Evolutionary conservation across 2,888 invertebrate species (phyloP).

Genomic region (Euplagia quadripunctaria): DNA sequence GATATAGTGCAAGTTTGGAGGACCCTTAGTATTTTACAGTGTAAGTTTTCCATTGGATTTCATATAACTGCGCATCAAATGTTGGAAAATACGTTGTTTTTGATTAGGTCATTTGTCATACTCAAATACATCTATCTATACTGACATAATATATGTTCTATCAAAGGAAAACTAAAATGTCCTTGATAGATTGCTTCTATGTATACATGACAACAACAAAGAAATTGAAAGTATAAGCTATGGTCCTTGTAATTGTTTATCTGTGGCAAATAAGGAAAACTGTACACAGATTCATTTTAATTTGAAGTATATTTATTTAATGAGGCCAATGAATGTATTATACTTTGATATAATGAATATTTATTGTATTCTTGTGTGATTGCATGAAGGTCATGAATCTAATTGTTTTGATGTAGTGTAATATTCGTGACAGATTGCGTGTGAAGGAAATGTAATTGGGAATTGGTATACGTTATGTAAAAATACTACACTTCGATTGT

Average conservation of each 20-base stretch:
- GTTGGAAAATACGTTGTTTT: slow-evolving; percentile 8
- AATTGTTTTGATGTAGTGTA: background rate
- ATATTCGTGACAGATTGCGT: background rate
- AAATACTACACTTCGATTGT: background rate
- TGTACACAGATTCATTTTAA: slow-evolving; percentile 35
- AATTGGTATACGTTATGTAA: background rate
- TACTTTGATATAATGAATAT: background rate
- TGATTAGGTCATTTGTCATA: slow-evolving; percentile 3
- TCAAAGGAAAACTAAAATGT: background rate
- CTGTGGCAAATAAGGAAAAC: slow-evolving; percentile 35
- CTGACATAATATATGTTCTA: background rate
- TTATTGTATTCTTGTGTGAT: background rate
- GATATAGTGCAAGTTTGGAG: slow-evolving; percentile 51
- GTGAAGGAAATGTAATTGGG: background rate
- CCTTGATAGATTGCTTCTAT: background rate
- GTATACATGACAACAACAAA: slow-evolving; percentile 22
- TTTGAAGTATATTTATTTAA: slow-evolving; percentile 32
- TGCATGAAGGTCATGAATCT: background rate
- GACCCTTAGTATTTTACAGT: background rate
- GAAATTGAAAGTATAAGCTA: slow-evolving; percentile 35
- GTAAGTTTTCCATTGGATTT: slow-evolving; percentile 13
- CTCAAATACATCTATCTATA: background rate
- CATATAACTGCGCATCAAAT: background rate
- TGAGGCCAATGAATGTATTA: slow-evolving; percentile 22
- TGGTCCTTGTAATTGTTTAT: slow-evolving; percentile 33